Percentiles rank a stretch among this genome's conserved stretches.
Evolutionary conservation across 1,140 invertebrate genomes (phyloP).

Genomic region (Dendroctonus valens): DNA sequence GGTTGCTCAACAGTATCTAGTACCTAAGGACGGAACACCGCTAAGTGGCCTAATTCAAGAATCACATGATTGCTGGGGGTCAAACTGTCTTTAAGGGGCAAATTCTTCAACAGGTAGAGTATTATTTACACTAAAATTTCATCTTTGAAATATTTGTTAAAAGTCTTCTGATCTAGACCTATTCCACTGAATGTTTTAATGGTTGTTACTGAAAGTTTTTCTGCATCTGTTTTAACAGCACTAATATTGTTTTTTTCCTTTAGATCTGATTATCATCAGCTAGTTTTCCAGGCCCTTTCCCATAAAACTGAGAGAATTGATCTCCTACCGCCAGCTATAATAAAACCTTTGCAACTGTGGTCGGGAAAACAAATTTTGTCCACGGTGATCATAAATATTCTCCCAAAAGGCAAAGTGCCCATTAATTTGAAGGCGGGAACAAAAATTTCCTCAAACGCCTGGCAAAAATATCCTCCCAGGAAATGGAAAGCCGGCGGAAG

Average conservation of each 20-base stretch:
- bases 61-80: slow-evolving; percentile 97
- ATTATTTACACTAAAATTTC: too few species aligned
- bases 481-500: slow-evolving; percentile 63
- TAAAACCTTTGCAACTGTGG: slow-evolving; percentile 89
- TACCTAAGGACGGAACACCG: slow-evolving; percentile 98
- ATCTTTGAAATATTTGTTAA: not conserved
- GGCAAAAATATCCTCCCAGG: slow-evolving; percentile 60
- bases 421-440: slow-evolving; percentile 79
- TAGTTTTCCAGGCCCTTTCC: slow-evolving; percentile 84
- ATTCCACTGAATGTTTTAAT: too few species aligned
- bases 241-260: slow-evolving; percentile 30
- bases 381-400: slow-evolving; percentile 84
- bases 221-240: not conserved
- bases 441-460: slow-evolving; percentile 79
- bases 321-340: slow-evolving; percentile 79
- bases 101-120: slow-evolving; percentile 71
- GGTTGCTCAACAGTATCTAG: slow-evolving; percentile 88
- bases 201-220: too few species aligned
- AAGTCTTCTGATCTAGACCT: too few species aligned
- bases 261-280: slow-evolving; percentile 84
- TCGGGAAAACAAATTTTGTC: slow-evolving; percentile 95
- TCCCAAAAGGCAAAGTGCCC: slow-evolving; percentile 69
- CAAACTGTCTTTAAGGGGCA: slow-evolving; percentile 80
- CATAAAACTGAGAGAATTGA: slow-evolving; percentile 64
- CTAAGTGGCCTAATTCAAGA: slow-evolving; percentile 97